Conservation (phyloP, 2,113 vertebrate genomes). For the Chionomys nivalis region DNA sequence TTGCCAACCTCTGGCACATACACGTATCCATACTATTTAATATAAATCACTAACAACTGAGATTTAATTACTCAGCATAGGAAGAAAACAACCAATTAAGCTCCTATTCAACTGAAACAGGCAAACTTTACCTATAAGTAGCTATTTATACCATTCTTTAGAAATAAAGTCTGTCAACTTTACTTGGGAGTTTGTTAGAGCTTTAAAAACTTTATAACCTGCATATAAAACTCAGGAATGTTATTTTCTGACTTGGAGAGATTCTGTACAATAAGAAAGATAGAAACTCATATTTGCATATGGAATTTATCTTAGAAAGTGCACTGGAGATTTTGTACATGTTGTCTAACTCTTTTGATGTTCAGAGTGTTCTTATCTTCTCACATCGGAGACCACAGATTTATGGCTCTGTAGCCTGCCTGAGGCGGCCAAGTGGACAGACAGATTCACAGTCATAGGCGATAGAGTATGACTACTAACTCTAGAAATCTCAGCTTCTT, state of each 20-base stretch:
- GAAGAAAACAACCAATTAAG: constrained; percentile 21
- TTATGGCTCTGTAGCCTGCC: not conserved
- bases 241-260: not conserved
- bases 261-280: not conserved
- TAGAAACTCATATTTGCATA: not conserved
- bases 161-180: not conserved
- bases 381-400: no score
- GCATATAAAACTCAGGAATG: not conserved
- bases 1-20: not conserved
- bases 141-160: not conserved
- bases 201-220: not conserved
- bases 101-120: not conserved
- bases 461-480: not conserved
- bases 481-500: not conserved
- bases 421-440: not conserved
- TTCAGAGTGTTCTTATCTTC: not conserved
- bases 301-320: not conserved
- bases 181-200: not conserved
- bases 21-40: not conserved
- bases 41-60: not conserved
- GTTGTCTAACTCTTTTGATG: not conserved
- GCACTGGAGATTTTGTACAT: not conserved
- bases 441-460: not conserved
- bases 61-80: not conserved
- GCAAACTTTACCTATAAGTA: not conserved